phyloP scores from a whole-genome alignment of 2,888 invertebrate species.

The Cosmia trapezina region DNA sequence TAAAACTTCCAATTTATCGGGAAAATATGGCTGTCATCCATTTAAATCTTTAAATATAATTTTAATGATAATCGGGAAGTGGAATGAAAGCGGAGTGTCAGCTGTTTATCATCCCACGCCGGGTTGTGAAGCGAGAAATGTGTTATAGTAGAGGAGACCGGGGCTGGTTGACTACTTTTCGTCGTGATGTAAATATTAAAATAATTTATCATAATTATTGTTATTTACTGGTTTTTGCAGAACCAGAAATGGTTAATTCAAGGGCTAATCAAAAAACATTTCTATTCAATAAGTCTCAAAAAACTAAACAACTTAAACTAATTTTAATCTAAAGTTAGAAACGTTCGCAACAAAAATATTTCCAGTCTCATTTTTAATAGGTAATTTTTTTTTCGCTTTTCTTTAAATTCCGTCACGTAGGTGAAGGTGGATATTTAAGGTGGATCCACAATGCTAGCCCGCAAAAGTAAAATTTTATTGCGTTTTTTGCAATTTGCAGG shows the following conservation, averaged over 20 bases:
- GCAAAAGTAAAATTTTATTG: too few relatives aligned
- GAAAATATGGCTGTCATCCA: constrained; percentile 23
- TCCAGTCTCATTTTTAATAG: too few relatives aligned
- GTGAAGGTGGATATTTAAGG: too few relatives aligned
- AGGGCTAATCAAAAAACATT: neutral
- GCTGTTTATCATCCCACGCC: constrained; percentile 62
- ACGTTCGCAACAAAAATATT: too few relatives aligned
- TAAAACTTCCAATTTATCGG: constrained; percentile 18
- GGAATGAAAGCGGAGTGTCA: constrained; percentile 52
- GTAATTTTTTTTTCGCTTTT: neutral
- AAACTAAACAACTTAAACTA: neutral
- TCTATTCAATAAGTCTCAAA: neutral
- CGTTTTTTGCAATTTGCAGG: too few relatives aligned
- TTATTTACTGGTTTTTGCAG: neutral
- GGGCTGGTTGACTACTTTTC: neutral
- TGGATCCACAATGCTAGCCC: too few relatives aligned
- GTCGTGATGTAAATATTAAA: neutral
- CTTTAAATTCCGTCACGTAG: neutral
- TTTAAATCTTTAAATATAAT: constrained; percentile 32
- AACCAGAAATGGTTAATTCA: neutral
- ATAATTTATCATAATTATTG: too few relatives aligned
- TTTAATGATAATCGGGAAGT: constrained; percentile 46
- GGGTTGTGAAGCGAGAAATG: constrained; percentile 57
- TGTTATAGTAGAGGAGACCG: constrained; percentile 34
- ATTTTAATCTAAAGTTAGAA: too few relatives aligned